Conservation (phyloP, 2,888 invertebrate species). For the Dasypolia templi region DNA sequence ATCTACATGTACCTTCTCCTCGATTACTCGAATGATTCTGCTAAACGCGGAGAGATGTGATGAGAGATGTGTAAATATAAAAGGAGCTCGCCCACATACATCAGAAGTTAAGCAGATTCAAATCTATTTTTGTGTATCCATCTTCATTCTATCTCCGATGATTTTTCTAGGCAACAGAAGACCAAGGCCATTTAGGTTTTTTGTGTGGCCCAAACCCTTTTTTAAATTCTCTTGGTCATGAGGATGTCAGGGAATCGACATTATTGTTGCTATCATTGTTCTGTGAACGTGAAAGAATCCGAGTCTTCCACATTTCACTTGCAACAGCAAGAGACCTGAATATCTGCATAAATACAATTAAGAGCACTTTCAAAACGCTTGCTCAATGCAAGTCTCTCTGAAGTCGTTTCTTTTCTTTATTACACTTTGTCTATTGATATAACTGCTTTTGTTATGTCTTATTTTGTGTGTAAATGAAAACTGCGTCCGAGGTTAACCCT, state of each 20-base stretch:
- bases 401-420: constrained; percentile 22
- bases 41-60: neutral
- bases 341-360: constrained; percentile 65
- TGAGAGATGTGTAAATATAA: too few species aligned
- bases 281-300: constrained; percentile 54
- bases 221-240: neutral
- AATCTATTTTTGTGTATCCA: neutral
- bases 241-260: neutral
- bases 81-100: too few species aligned
- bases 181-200: neutral
- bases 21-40: neutral
- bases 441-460: neutral
- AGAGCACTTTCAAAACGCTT: constrained; percentile 61
- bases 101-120: too few species aligned
- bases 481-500: neutral
- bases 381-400: constrained; percentile 33
- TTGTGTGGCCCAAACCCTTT: neutral
- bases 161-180: neutral
- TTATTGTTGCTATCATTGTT: neutral
- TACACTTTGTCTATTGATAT: neutral
- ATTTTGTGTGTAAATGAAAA: neutral
- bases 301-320: constrained; percentile 60
- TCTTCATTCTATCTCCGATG: neutral
- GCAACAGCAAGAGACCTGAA: constrained; percentile 34
- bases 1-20: too few species aligned